These are phyloP conservation scores for Sweltsa coloradensis DNA, from an alignment of 1,140 invertebrate species.

Conservation along the genomic window DNA sequence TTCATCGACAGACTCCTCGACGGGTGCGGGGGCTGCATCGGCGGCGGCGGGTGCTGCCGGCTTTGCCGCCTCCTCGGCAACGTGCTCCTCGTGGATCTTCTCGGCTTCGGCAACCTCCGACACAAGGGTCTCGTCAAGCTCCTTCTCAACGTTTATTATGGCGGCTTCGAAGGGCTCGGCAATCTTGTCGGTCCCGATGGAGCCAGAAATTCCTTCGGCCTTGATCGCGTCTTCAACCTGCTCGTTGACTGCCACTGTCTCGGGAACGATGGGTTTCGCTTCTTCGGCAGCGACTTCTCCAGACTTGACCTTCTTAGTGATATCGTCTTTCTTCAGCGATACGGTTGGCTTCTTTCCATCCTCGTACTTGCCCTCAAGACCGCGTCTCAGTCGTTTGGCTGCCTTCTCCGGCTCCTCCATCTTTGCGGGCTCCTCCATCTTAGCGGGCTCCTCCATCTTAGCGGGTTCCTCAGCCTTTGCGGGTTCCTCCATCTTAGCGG, in stretches of 20 bases:
- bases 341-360: neutral
- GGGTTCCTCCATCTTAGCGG: conserved; percentile 3
- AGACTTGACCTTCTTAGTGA: neutral
- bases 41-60: too few relatives aligned
- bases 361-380: neutral
- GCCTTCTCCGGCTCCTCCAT: conserved; percentile 5
- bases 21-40: neutral
- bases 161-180: too few relatives aligned
- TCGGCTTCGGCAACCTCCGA: conserved; percentile 24
- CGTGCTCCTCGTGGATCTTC: conserved; percentile 27
- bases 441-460: neutral
- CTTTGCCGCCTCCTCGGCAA: conserved; percentile 29
- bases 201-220: too few relatives aligned
- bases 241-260: too few relatives aligned
- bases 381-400: neutral
- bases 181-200: too few relatives aligned
- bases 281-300: too few relatives aligned
- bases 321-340: neutral
- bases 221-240: too few relatives aligned
- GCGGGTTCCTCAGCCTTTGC: neutral
- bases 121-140: too few relatives aligned
- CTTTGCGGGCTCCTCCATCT: conserved; percentile 2
- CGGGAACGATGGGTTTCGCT: too few relatives aligned
- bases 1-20: neutral
- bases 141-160: too few relatives aligned